Conservation (phyloP, 2,113 vertebrate genomes). For the Aegithalos caudatus region DNA sequence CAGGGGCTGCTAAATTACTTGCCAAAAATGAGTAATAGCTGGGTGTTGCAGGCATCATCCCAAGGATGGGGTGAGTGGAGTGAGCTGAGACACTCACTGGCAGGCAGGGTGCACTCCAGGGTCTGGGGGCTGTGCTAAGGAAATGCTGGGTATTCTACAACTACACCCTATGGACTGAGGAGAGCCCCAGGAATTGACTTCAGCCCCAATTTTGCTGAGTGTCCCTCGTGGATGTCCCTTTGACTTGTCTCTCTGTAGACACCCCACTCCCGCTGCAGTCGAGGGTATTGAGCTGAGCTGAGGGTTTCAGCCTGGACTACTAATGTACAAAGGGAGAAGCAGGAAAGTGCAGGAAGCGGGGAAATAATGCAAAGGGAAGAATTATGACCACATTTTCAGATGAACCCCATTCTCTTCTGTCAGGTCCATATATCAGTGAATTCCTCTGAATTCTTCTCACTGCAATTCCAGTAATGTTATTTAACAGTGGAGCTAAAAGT, state of each 20-base stretch:
- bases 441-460: constrained; percentile 8
- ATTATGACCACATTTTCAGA: constrained; percentile 23
- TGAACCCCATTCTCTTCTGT: background rate
- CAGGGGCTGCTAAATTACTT: background rate
- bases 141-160: background rate
- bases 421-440: constrained; percentile 2
- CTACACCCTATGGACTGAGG: background rate
- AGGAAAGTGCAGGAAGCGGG: background rate
- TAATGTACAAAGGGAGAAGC: background rate
- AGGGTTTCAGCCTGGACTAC: background rate
- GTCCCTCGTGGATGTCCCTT: background rate
- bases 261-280: background rate
- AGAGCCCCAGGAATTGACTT: background rate
- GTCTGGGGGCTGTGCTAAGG: background rate
- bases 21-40: background rate
- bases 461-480: constrained; percentile 1
- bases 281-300: background rate
- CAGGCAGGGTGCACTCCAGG: background rate
- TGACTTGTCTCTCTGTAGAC: background rate
- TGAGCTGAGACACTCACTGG: background rate
- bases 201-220: background rate
- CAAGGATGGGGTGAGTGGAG: background rate
- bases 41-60: background rate
- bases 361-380: constrained; percentile 1
- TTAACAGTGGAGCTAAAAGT: constrained; percentile 10